phyloP scores from a whole-genome alignment of 2,113 vertebrate genomes.

The Eulemur macaco region DNA sequence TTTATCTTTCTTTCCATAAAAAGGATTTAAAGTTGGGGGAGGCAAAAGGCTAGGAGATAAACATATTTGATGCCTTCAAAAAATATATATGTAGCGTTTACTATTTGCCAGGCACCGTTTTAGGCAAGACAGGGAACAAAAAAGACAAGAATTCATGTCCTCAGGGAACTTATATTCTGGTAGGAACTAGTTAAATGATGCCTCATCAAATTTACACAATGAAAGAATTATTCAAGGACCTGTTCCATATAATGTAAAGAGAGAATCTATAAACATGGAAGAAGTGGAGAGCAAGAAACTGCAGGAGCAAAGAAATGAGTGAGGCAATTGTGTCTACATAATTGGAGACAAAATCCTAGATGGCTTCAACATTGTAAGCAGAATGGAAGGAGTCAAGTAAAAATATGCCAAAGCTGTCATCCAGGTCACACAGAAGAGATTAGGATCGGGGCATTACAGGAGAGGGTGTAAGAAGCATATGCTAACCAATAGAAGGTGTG shows the following conservation, averaged over 20 bases:
- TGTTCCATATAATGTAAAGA: background rate
- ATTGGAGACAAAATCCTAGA: background rate
- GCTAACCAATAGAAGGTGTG: background rate
- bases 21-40: background rate
- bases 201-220: background rate
- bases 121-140: background rate
- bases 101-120: background rate
- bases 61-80: background rate
- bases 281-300: background rate
- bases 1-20: slow-evolving; percentile 11
- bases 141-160: background rate
- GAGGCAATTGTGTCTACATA: background rate
- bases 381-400: background rate
- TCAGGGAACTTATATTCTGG: background rate
- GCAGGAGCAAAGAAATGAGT: background rate
- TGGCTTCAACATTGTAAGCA: background rate
- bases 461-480: background rate
- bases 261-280: background rate
- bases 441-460: background rate
- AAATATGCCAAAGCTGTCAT: background rate
- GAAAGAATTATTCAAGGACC: background rate
- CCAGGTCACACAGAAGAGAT: background rate
- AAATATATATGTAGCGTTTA: background rate
- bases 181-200: background rate
- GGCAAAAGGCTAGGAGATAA: background rate